These are phyloP conservation scores for Sweltsa coloradensis DNA, from an alignment of 1,140 invertebrate genomes.

Conservation along the genomic window DNA sequence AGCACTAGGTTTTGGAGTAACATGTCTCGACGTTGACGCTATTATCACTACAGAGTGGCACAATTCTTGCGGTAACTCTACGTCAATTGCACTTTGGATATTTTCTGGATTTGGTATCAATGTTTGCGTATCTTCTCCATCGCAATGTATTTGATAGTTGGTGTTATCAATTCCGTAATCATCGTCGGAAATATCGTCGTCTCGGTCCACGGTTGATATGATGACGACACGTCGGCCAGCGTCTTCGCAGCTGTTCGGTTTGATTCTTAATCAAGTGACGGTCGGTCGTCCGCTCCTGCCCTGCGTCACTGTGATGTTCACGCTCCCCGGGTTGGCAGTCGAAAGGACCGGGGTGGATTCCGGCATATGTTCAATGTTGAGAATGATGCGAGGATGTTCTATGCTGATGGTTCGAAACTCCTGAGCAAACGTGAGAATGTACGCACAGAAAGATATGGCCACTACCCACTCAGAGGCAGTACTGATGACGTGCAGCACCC, in stretches of 20 bases:
- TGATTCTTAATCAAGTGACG: not conserved
- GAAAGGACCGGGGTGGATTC: not conserved
- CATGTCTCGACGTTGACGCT: not conserved
- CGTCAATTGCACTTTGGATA: no score
- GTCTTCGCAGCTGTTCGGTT: no score
- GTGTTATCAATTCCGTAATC: not conserved
- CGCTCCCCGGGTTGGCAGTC: not conserved
- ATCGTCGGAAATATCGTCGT: not conserved
- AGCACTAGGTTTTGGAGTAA: not conserved
- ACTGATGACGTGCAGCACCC: conserved; percentile 38
- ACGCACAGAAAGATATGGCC: conserved; percentile 46
- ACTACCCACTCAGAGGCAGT: conserved; percentile 53
- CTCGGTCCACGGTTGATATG: not conserved
- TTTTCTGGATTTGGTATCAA: no score
- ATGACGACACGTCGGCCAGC: no score
- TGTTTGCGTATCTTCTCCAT: not conserved
- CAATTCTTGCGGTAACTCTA: no score
- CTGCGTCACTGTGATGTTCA: not conserved
- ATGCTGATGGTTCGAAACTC: conserved; percentile 43
- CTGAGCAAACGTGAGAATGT: conserved; percentile 47
- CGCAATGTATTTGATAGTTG: not conserved
- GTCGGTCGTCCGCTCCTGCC: not conserved
- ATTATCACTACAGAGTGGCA: conserved; percentile 5
- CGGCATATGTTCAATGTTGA: not conserved
- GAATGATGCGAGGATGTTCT: conserved; percentile 24